Conservation (phyloP, 1,140 invertebrate genomes). For the Aethina tumida region DNA sequence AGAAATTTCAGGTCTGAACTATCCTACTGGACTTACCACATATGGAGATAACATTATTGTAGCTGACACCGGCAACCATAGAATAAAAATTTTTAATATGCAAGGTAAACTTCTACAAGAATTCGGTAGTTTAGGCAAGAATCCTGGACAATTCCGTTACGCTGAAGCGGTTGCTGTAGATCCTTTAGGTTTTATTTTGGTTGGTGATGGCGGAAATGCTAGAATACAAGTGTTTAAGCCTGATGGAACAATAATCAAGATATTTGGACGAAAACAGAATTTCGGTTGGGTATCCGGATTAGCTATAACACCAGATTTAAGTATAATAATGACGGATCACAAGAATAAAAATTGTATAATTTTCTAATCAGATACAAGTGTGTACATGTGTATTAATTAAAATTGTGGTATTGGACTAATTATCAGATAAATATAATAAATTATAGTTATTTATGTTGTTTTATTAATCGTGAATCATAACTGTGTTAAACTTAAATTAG, state of each 20-base stretch:
- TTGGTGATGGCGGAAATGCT: constrained; percentile 69
- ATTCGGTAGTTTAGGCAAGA: constrained; percentile 49
- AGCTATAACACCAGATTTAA: constrained; percentile 50
- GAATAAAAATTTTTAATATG: constrained; percentile 49
- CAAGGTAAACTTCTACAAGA: constrained; percentile 41
- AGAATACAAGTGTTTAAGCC: constrained; percentile 63
- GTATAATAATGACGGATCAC: constrained; percentile 58
- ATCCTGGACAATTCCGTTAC: constrained; percentile 53
- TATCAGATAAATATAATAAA: no score
- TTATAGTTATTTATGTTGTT: no score
- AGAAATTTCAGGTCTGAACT: constrained; percentile 40
- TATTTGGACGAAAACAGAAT: constrained; percentile 53
- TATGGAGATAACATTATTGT: constrained; percentile 41
- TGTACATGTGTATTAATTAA: background rate
- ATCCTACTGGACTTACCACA: constrained; percentile 59
- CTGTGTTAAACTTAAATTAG: no score
- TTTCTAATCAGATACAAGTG: constrained; percentile 40
- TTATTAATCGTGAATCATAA: no score
- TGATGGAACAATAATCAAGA: constrained; percentile 49
- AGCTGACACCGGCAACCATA: constrained; percentile 55
- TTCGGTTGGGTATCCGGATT: constrained; percentile 63
- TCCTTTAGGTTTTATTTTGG: constrained; percentile 58
- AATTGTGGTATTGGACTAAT: no score
- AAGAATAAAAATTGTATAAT: constrained; percentile 61
- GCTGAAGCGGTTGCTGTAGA: constrained; percentile 61